A percentile compares a stretch with the other conserved stretches of the same genome.
Evolutionary conservation across 2,888 invertebrate genomes (phyloP).

Genomic region (Mythimna vitellina): DNA sequence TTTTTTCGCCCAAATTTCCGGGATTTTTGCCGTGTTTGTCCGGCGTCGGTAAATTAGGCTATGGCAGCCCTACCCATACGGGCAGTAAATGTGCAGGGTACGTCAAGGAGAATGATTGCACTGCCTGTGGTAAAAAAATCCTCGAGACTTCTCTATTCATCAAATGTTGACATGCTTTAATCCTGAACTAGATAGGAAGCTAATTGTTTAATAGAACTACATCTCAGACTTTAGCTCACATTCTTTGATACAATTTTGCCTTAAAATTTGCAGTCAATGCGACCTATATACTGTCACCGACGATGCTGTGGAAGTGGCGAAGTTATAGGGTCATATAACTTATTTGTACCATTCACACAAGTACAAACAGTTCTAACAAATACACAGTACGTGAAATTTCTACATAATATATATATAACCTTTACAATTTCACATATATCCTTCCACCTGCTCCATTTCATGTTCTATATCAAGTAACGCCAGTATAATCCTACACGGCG

Average conservation of each 20-base stretch:
- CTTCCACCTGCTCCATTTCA: slow-evolving; percentile 40
- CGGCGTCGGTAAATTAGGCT: too few species aligned
- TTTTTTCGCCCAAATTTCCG: too few species aligned
- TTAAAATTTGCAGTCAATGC: background rate
- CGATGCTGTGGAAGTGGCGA: background rate
- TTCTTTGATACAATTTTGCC: background rate
- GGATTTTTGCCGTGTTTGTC: too few species aligned
- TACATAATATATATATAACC: background rate
- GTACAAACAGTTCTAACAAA: background rate
- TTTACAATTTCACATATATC: slow-evolving; percentile 12
- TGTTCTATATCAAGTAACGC: slow-evolving; percentile 48
- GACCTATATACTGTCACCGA: background rate
- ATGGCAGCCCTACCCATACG: too few species aligned
- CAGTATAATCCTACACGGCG: slow-evolving; percentile 47
- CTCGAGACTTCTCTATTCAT: background rate
- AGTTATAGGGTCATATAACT: background rate
- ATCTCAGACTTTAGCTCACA: background rate
- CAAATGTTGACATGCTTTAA: background rate
- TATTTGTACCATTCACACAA: background rate
- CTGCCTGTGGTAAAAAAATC: background rate
- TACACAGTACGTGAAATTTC: background rate
- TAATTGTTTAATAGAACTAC: background rate
- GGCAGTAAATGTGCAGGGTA: background rate
- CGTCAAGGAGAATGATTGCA: background rate
- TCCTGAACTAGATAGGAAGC: background rate